phyloP scores from a whole-genome alignment of 2,888 invertebrate genomes.

The Hipparchia semele region DNA sequence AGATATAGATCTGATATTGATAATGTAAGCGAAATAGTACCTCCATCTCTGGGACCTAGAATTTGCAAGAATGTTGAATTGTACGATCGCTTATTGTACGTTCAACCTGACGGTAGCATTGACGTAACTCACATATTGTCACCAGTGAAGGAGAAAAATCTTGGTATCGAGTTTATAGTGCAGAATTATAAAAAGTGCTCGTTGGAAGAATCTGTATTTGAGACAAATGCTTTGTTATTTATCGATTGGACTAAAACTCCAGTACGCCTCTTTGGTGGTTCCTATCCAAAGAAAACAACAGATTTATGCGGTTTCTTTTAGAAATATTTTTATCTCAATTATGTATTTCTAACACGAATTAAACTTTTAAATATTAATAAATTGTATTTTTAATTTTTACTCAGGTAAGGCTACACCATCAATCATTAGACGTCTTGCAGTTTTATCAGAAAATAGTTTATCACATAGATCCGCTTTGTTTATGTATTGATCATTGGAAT shows the following conservation, averaged over 20 bases:
- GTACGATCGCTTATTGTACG: slow-evolving; percentile 60
- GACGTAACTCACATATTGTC: slow-evolving; percentile 64
- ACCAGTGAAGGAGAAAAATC: slow-evolving; percentile 61
- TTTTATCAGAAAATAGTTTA: no score
- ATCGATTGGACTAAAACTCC: slow-evolving; percentile 87
- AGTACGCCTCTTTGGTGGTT: slow-evolving; percentile 86
- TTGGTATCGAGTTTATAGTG: slow-evolving; percentile 64
- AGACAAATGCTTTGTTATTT: slow-evolving; percentile 60
- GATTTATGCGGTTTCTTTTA: slow-evolving; percentile 84
- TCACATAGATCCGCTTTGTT: no score
- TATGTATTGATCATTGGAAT: no score
- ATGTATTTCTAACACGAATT: not conserved
- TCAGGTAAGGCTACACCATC: not conserved
- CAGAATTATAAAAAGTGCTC: slow-evolving; percentile 73
- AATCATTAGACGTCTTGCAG: no score
- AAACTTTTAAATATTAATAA: not conserved
- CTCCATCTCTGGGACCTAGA: slow-evolving; percentile 57
- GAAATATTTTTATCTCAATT: not conserved
- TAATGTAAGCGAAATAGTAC: slow-evolving; percentile 47
- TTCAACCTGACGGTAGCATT: slow-evolving; percentile 68
- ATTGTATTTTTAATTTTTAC: not conserved
- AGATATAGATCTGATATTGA: slow-evolving; percentile 65
- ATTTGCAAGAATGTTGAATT: slow-evolving; percentile 67
- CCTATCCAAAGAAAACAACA: slow-evolving; percentile 82
- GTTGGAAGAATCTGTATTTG: slow-evolving; percentile 56